These are phyloP conservation scores for Meteorus sp. DNA, from an alignment of 1,140 invertebrate genomes.

Conservation along the genomic window DNA sequence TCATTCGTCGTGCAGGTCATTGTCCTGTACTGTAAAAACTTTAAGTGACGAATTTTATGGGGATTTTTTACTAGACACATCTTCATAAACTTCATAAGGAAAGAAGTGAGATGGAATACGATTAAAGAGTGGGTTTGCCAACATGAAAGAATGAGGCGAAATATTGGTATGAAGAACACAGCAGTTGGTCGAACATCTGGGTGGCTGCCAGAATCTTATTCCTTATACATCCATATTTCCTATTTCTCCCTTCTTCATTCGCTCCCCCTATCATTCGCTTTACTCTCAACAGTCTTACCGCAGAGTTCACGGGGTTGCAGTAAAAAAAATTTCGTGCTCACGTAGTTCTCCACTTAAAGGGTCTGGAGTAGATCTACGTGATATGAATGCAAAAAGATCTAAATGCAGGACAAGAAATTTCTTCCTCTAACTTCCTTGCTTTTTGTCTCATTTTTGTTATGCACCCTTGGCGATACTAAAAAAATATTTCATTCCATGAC, in stretches of 20 bases:
- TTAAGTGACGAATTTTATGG: conserved; percentile 23
- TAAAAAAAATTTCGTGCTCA: conserved; percentile 33
- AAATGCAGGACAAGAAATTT: conserved; percentile 8
- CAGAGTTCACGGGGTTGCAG: conserved; percentile 29
- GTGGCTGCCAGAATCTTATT: conserved; percentile 14
- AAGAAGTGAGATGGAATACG: conserved; percentile 4
- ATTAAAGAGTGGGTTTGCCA: too few relatives aligned
- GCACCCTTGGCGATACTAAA: neutral
- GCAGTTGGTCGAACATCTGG: conserved; percentile 14
- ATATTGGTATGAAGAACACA: conserved; percentile 14
- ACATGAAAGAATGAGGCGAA: neutral
- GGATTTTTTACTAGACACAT: conserved; percentile 12
- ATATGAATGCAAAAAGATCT: conserved; percentile 22
- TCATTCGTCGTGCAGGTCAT: too few relatives aligned
- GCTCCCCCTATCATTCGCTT: conserved; percentile 25
- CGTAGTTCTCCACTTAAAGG: conserved; percentile 32
- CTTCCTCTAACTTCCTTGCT: conserved; percentile 10
- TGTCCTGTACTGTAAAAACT: neutral
- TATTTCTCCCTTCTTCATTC: conserved; percentile 24
- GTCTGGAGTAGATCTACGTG: conserved; percentile 29
- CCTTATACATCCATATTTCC: conserved; percentile 3
- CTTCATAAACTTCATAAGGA: conserved; percentile 14
- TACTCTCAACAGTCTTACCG: conserved; percentile 13
- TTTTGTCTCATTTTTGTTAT: conserved; percentile 10
- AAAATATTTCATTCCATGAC: too few relatives aligned